Percentiles rank a stretch among this genome's conserved stretches.
phyloP scores from a whole-genome alignment of 2,888 invertebrate species.

The Sesia apiformis region DNA sequence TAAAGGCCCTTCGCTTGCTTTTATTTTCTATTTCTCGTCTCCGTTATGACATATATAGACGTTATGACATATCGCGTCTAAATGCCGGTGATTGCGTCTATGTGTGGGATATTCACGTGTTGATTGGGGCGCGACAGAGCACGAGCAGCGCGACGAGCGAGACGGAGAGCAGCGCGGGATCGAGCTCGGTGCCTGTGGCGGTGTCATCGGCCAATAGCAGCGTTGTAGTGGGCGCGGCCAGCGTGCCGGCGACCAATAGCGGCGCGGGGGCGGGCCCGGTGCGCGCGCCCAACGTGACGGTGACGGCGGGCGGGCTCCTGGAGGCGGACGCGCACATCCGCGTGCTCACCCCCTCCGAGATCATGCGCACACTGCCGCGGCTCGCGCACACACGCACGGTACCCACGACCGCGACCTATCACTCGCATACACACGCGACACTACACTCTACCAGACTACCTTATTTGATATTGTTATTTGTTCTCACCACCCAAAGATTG shows the following conservation, averaged over 20 bases:
- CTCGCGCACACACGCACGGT: conserved; percentile 78
- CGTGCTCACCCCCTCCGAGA: conserved; percentile 91
- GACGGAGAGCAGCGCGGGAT: conserved; percentile 8
- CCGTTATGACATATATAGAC: too few species aligned
- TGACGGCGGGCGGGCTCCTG: conserved; percentile 76
- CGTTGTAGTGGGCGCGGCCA: conserved; percentile 19
- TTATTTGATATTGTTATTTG: neutral
- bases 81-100: neutral
- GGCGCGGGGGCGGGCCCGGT: conserved; percentile 37
- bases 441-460: neutral
- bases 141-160: conserved; percentile 29
- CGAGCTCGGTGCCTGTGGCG: conserved; percentile 16
- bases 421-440: conserved; percentile 7
- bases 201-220: conserved; percentile 13
- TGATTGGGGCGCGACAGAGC: conserved; percentile 48
- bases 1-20: too few species aligned
- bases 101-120: conserved; percentile 14
- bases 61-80: neutral
- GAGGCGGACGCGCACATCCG: conserved; percentile 87
- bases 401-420: conserved; percentile 20
- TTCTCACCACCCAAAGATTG: neutral
- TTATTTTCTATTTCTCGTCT: too few species aligned
- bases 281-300: conserved; percentile 81
- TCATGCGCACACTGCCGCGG: conserved; percentile 92
- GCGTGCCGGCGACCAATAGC: conserved; percentile 15